phyloP scores from a whole-genome alignment of 2,113 vertebrate genomes.

The Origma solitaria region DNA sequence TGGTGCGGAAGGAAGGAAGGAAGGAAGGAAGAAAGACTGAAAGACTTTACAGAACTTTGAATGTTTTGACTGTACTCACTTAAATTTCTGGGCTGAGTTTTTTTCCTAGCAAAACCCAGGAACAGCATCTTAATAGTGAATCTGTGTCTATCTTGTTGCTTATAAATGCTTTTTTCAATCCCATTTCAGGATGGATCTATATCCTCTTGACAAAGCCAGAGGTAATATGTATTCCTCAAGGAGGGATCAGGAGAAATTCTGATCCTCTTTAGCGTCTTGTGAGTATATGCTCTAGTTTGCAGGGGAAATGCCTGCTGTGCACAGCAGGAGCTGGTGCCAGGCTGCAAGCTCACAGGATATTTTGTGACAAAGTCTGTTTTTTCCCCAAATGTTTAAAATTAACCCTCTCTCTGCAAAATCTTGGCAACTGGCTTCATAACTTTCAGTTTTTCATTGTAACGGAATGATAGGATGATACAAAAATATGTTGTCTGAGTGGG shows the following conservation, averaged over 20 bases:
- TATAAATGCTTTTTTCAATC: not conserved
- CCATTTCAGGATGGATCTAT: not conserved
- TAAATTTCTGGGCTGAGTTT: not conserved
- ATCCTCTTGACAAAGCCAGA: not conserved
- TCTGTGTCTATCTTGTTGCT: not conserved
- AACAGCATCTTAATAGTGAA: not conserved
- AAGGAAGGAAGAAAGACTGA: too few relatives aligned
- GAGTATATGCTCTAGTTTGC: not conserved
- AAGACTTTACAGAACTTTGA: not conserved
- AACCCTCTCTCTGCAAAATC: not conserved
- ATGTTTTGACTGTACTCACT: not conserved
- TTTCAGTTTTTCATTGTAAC: not conserved
- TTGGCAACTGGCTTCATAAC: not conserved
- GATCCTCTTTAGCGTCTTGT: not conserved
- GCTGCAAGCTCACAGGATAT: not conserved
- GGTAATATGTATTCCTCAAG: not conserved
- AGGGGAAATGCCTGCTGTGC: constrained; percentile 58
- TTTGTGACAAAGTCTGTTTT: not conserved
- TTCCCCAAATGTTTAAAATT: not conserved
- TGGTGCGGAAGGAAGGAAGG: not conserved
- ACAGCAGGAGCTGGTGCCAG: constrained; percentile 64
- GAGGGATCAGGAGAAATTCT: not conserved
- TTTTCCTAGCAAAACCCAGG: not conserved
- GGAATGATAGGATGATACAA: not conserved
- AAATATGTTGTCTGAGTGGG: not conserved